Evolutionary conservation across 2,113 vertebrate genomes (phyloP), one percentile per base, ranked within the genome.

Genomic region (Indri indri): DNA sequence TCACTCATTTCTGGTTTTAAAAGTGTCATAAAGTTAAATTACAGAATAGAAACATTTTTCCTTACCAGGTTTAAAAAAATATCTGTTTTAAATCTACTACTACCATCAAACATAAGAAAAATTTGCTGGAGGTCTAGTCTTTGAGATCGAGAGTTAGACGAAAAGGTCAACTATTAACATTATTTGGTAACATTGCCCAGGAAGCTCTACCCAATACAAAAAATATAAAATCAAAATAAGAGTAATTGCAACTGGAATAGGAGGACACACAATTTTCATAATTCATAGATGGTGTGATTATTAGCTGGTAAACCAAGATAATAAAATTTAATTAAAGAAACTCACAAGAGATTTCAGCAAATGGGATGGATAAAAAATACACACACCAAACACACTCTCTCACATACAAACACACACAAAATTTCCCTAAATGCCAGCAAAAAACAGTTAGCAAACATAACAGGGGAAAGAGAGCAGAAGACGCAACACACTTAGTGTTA

Each of bases 251-350:
- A 63, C 40, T 18, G 34, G 23, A 88, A 88, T 79, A 92, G 59
- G 7, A 88, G 76, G 47, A 88, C 42, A 90, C 17, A 59, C 73
- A 91, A 82, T 70, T 82, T 45, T 94, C 85, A 92, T 85, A 88
- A 92, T 85, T 85, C 85, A 94, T 40, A 94, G 88, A 96, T 90
- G 85, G 91, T 90, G 52, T 90, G 70, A 94, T 95, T 95, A 94
- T 92, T 94, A 95, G 80, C 54, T 93, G 54, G 50, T 88, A 87
- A 97, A 81, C 30, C 71, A 94, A 90, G 88, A 85, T 71, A 96
- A 92, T 90, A 94, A 94, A 96, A 95, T 93, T 92, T 97, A 96
- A 97, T 97, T 91, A 91, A 93, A 94, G 91, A 94, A 96, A 95
- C 65, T 90, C 95, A 90, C 81, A 85, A 81, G 88, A 92, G 90